phyloP scores from a whole-genome alignment of 2,888 invertebrate species.

The Onchidella celtica region DNA sequence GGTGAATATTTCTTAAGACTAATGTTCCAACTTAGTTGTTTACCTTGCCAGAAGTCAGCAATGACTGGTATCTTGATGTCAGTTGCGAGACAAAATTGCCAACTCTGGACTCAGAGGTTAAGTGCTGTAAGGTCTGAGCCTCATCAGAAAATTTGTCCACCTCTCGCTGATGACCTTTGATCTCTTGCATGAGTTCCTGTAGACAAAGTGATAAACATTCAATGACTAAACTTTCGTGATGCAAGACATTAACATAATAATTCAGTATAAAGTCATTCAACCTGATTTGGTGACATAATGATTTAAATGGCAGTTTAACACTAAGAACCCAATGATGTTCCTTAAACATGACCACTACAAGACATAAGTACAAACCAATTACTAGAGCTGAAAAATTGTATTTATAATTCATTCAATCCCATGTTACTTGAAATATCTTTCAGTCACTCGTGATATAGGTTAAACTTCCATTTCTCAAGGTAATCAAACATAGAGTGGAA shows the following conservation, averaged over 20 bases:
- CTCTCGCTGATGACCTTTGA: conserved; percentile 90
- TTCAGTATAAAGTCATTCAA: neutral
- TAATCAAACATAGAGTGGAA: no score
- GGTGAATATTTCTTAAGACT: no score
- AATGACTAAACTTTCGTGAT: neutral
- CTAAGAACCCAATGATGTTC: no score
- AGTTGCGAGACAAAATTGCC: conserved; percentile 93
- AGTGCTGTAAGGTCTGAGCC: conserved; percentile 91
- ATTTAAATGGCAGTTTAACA: no score
- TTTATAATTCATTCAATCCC: no score
- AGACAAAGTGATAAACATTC: neutral
- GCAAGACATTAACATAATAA: neutral
- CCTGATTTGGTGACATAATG: neutral
- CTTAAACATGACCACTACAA: no score
- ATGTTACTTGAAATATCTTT: no score
- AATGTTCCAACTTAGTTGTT: no score
- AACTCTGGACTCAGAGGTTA: conserved; percentile 91
- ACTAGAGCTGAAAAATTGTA: no score
- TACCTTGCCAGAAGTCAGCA: conserved; percentile 76
- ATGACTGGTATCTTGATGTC: conserved; percentile 85
- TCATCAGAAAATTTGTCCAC: conserved; percentile 94
- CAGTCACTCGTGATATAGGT: no score
- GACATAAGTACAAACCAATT: no score
- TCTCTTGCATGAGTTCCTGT: conserved; percentile 84
- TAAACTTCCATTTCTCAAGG: no score